phyloP scores from a whole-genome alignment of 2,113 vertebrate species.

The Ammodramus savannarum region DNA sequence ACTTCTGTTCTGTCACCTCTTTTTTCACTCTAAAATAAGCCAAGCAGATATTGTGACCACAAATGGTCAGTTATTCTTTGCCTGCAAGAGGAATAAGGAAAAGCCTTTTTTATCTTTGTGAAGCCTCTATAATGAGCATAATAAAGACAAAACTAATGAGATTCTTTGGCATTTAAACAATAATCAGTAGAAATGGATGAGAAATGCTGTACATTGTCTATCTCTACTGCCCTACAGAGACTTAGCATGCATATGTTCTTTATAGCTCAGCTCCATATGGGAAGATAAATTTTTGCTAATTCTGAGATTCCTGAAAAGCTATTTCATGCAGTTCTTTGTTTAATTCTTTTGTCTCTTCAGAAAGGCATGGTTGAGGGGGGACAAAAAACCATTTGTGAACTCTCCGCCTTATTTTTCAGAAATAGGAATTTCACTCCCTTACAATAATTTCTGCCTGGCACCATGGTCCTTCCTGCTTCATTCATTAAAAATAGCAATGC shows the following conservation, averaged over 20 bases:
- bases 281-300: neutral
- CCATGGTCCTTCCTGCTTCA: neutral
- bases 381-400: neutral
- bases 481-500: constrained; percentile 51
- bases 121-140: neutral
- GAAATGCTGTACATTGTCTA: neutral
- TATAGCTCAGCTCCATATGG: neutral
- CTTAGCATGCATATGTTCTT: neutral
- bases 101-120: neutral
- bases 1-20: neutral
- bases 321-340: neutral
- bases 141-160: neutral
- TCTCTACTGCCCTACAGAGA: neutral
- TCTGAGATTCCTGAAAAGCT: neutral
- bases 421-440: neutral
- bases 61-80: neutral
- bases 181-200: neutral
- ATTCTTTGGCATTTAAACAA: neutral
- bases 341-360: neutral
- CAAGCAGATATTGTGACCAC: neutral
- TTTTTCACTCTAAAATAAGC: neutral
- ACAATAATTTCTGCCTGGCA: neutral
- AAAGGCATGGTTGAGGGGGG: neutral
- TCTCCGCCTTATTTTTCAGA: neutral
- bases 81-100: neutral